These are phyloP conservation scores for Drosophila koepferae DNA, from an alignment of 2,888 invertebrate species.

Conservation along the genomic window DNA sequence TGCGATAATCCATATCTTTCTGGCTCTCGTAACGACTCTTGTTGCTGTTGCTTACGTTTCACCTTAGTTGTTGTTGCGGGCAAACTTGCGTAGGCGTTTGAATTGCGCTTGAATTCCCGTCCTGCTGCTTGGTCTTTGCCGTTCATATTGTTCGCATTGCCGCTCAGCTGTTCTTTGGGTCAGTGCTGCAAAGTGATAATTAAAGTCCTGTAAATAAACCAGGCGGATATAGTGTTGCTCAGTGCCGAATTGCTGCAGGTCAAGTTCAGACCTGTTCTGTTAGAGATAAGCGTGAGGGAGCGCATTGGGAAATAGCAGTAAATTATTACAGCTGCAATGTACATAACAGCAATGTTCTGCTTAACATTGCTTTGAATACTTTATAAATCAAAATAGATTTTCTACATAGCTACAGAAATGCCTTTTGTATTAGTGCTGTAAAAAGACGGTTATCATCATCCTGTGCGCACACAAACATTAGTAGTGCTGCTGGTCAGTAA, in stretches of 20 bases:
- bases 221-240: constrained; percentile 32
- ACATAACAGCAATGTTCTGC: background rate
- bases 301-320: background rate
- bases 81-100: constrained; percentile 72
- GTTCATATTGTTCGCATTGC: constrained; percentile 64
- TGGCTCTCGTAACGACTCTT: constrained; percentile 40
- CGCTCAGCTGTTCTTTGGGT: constrained; percentile 28
- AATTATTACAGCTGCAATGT: background rate
- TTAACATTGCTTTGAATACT: background rate
- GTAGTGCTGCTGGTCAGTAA: constrained; percentile 2
- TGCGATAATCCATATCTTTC: constrained; percentile 78
- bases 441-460: background rate
- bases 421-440: no score
- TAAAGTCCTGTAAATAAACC: constrained; percentile 30
- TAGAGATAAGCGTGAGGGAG: constrained; percentile 18
- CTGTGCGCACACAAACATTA: background rate
- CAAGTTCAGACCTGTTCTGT: constrained; percentile 10
- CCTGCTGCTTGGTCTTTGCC: constrained; percentile 63
- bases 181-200: constrained; percentile 45
- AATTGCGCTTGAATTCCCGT: constrained; percentile 72
- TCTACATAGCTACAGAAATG: background rate
- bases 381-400: background rate
- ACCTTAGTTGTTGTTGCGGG: constrained; percentile 51
- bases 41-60: constrained; percentile 34
- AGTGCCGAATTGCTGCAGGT: constrained; percentile 27